Evolutionary conservation across 2,113 vertebrate genomes (phyloP).

Genomic region (Chionodraco myersi): DNA sequence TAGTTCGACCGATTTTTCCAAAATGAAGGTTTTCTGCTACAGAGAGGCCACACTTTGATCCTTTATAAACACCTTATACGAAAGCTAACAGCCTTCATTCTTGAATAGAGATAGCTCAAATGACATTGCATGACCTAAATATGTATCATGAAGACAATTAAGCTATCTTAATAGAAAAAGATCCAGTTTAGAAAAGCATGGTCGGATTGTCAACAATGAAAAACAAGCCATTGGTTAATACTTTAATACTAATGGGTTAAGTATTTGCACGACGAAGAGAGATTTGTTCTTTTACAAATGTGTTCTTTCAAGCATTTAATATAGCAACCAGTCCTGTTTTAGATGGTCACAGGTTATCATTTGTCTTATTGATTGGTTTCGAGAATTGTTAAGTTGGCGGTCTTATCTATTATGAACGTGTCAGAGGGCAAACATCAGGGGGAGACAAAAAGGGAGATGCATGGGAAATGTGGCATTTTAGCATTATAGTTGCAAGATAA

Average conservation of each 20-base stretch:
- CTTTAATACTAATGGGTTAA: neutral
- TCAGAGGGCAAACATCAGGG: neutral
- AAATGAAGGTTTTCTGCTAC: too few species aligned
- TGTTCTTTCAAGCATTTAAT: neutral
- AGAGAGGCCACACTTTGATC: too few species aligned
- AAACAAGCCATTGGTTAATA: neutral
- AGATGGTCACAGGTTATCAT: constrained; percentile 3
- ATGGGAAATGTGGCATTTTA: too few species aligned
- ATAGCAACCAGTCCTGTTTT: neutral
- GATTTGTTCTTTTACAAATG: neutral
- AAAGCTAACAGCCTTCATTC: neutral
- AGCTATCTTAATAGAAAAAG: neutral
- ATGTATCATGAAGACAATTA: neutral
- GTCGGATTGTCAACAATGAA: neutral
- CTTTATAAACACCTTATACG: too few species aligned
- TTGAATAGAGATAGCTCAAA: neutral
- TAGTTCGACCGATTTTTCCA: too few species aligned
- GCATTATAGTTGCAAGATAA: neutral
- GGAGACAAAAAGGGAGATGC: neutral
- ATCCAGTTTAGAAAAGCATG: too few species aligned
- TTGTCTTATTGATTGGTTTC: constrained; percentile 2
- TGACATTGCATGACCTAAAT: neutral
- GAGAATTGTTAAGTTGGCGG: neutral
- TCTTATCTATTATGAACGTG: constrained; percentile 1
- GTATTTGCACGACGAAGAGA: neutral